phyloP scores from a whole-genome alignment of 2,888 invertebrate species.

The Tetragonula carbonaria region DNA sequence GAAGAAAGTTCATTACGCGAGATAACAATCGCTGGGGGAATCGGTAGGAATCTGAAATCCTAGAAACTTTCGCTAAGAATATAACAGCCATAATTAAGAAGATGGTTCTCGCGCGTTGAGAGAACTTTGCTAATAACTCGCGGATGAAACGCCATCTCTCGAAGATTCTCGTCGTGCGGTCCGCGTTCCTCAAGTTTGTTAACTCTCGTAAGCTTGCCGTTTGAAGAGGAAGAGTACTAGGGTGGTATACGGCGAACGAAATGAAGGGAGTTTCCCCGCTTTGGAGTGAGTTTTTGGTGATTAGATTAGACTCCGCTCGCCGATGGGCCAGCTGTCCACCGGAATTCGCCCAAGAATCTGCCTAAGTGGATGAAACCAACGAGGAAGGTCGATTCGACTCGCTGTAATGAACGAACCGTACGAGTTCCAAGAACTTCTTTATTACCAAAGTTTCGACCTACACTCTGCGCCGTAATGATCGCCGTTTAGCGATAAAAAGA shows the following conservation, averaged over 20 bases:
- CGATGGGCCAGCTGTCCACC: slow-evolving; percentile 77
- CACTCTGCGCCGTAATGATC: slow-evolving; percentile 51
- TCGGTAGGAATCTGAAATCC: slow-evolving; percentile 51
- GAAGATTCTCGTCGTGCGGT: slow-evolving; percentile 67
- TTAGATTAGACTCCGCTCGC: slow-evolving; percentile 77
- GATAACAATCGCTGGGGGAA: slow-evolving; percentile 35
- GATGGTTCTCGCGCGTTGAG: slow-evolving; percentile 77
- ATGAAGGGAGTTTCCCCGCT: slow-evolving; percentile 78
- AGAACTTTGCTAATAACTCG: slow-evolving; percentile 83
- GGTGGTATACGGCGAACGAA: slow-evolving; percentile 72
- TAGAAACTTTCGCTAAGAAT: slow-evolving; percentile 59
- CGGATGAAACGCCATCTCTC: slow-evolving; percentile 70
- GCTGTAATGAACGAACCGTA: slow-evolving; percentile 70
- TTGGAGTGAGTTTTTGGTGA: slow-evolving; percentile 78
- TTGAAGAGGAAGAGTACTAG: slow-evolving; percentile 63
- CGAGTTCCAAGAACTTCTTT: slow-evolving; percentile 72
- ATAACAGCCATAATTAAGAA: slow-evolving; percentile 79
- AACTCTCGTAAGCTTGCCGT: slow-evolving; percentile 79
- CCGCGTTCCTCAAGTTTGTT: slow-evolving; percentile 81
- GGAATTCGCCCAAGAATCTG: slow-evolving; percentile 76
- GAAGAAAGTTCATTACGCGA: not conserved
- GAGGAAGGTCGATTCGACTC: slow-evolving; percentile 66
- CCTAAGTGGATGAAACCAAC: slow-evolving; percentile 75
- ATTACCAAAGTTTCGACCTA: slow-evolving; percentile 68
- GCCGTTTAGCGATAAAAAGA: slow-evolving; percentile 55